These are phyloP conservation scores for Pteromalus puparum DNA, from an alignment of 1,140 invertebrate genomes.

Conservation along the genomic window DNA sequence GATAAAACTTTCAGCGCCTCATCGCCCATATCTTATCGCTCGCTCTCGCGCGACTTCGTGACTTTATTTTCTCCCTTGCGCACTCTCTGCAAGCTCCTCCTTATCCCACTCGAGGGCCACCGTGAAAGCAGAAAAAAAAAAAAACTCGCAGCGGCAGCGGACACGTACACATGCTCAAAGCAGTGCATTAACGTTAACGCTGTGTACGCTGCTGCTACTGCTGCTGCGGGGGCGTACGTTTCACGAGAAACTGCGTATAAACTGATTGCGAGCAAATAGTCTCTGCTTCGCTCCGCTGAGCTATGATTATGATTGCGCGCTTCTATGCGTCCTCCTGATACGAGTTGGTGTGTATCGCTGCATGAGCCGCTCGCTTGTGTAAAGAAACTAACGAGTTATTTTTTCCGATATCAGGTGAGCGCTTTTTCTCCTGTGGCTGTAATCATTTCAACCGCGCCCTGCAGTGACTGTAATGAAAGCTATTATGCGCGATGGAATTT, in stretches of 20 bases:
- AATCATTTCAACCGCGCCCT: no score
- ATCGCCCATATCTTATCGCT: conserved; percentile 35
- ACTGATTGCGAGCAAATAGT: conserved; percentile 39
- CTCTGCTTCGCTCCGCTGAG: not conserved
- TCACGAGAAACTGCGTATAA: conserved; percentile 35
- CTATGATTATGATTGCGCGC: conserved; percentile 10
- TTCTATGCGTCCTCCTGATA: not conserved
- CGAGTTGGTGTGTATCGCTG: no score
- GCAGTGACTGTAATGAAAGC: no score
- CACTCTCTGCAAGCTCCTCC: no score
- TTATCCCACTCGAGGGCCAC: not conserved
- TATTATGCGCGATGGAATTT: no score
- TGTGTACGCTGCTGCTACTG: not conserved
- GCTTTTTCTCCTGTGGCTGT: no score
- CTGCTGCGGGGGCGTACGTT: not conserved
- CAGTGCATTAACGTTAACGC: not conserved
- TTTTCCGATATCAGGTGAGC: no score
- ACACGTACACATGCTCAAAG: not conserved
- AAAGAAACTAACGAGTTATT: conserved; percentile 26
- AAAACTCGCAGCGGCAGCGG: not conserved
- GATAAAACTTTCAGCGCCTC: conserved; percentile 47
- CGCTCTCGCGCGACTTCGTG: not conserved
- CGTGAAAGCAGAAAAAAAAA: not conserved
- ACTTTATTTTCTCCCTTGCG: conserved; percentile 21
- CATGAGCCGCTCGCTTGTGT: not conserved